Evolutionary conservation across 2,888 invertebrate species (phyloP).

Genomic region (Dryobotodes eremita): DNA sequence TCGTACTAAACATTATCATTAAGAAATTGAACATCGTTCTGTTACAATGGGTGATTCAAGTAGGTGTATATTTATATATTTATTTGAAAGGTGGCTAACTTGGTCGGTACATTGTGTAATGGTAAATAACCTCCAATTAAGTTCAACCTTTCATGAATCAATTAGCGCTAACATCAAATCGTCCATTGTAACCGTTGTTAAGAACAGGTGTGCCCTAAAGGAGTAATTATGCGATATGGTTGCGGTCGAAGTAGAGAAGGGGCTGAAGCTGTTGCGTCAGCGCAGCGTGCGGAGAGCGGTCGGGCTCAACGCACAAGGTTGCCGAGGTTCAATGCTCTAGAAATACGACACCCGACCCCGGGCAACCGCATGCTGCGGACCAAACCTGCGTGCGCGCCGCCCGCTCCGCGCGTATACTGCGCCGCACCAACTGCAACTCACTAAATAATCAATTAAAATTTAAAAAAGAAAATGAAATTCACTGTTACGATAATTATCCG

Average conservation of each 20-base stretch:
- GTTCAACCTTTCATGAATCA: slow-evolving; percentile 87
- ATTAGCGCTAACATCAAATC: slow-evolving; percentile 81
- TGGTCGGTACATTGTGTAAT: slow-evolving; percentile 77
- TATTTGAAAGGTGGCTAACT: slow-evolving; percentile 64
- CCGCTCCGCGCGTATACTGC: slow-evolving; percentile 61
- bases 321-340: slow-evolving; percentile 91
- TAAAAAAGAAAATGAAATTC: background rate
- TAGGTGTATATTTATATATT: slow-evolving; percentile 55
- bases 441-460: slow-evolving; percentile 20
- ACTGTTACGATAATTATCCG: slow-evolving; percentile 17
- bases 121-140: slow-evolving; percentile 81
- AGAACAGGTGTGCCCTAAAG: slow-evolving; percentile 89
- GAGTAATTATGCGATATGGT: slow-evolving; percentile 87
- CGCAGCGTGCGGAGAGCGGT: slow-evolving; percentile 88
- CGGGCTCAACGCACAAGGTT: slow-evolving; percentile 90
- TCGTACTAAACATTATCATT: slow-evolving; percentile 42
- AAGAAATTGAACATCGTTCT: slow-evolving; percentile 46
- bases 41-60: slow-evolving; percentile 60
- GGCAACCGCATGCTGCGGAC: slow-evolving; percentile 79
- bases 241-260: slow-evolving; percentile 86
- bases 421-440: slow-evolving; percentile 42
- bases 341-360: slow-evolving; percentile 89
- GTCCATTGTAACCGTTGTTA: slow-evolving; percentile 82
- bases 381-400: slow-evolving; percentile 73
- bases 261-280: slow-evolving; percentile 89